Evolutionary conservation across 2,797 vertebrate species (phyloP).

Genomic region (Pseudochirops cupreus): DNA sequence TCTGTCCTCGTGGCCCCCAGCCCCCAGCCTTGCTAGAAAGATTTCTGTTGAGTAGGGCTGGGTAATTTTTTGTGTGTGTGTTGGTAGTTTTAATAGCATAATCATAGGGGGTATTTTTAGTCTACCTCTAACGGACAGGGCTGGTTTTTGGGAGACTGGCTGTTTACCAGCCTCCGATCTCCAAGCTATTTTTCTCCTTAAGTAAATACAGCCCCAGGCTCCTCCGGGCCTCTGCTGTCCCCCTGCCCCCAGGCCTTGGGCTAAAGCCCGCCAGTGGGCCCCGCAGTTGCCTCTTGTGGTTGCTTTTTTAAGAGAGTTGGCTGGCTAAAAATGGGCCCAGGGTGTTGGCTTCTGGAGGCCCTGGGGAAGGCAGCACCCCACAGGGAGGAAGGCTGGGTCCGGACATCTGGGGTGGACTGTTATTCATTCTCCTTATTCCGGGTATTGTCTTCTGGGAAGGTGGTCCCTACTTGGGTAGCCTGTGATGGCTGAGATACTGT

Average conservation of each 20-base stretch:
- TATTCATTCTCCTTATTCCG: not conserved
- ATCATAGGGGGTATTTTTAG: slow-evolving; percentile 76
- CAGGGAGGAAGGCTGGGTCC: not conserved
- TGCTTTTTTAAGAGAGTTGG: slow-evolving; percentile 73
- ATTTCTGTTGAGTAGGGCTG: slow-evolving; percentile 50
- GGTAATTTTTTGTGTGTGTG: slow-evolving; percentile 67
- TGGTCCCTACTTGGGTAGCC: not conserved
- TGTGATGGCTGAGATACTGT: not conserved
- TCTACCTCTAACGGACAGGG: slow-evolving; percentile 54
- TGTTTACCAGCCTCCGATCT: slow-evolving; percentile 68
- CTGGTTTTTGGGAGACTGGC: slow-evolving; percentile 26
- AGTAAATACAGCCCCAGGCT: slow-evolving; percentile 70
- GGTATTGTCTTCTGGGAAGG: not conserved
- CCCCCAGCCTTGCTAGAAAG: not conserved
- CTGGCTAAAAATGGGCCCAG: not conserved
- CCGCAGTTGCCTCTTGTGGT: slow-evolving; percentile 79
- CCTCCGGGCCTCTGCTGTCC: not conserved
- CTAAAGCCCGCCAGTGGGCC: slow-evolving; percentile 35
- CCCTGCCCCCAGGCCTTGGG: slow-evolving; percentile 48
- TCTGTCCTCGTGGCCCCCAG: not conserved
- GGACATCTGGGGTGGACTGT: not conserved
- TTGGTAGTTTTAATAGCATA: slow-evolving; percentile 73
- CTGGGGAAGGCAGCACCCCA: not conserved
- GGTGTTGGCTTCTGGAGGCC: slow-evolving; percentile 16
- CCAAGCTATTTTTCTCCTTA: slow-evolving; percentile 51